Base-by-base conservation (phyloP, 2,888 invertebrate species). In the Pandemis heparana region DNA sequence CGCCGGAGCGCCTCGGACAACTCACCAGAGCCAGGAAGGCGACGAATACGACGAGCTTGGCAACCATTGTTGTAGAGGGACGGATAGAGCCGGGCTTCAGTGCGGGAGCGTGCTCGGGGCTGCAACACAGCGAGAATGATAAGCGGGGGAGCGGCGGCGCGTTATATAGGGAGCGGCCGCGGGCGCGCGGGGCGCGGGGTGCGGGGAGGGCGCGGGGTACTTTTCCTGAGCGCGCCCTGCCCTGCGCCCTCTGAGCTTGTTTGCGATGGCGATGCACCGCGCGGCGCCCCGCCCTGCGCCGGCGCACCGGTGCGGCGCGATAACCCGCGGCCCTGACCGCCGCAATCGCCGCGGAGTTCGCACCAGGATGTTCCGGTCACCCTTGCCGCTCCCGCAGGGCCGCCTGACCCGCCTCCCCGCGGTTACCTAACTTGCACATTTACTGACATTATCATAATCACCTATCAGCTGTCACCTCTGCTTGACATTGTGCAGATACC, bases 1-100 rank as follows among this genome's bases (percentile, higher is more conserved):
- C 7, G 48, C n/a, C 46, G 14, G 46, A 4, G n/a, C n/a, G 2
- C 23, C 23, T 0, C 18, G 16, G 9, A 7, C 39, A 77, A 90
- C 92, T 91, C 80, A 93, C 93, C 82, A 92, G 78, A 60, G 91
- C 92, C 81, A 92, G 72, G 85, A 88, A 89, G 81, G 89, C 89
- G 79, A 80, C 72, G 78, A 90, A 75, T n/a, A 89, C 76, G 77
- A 89, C 67, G 77, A 89, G 81, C 81, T 88, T 90, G 82, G 81
- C 82, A 78, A 86, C 84, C 90, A 91, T 92, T 75, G 79, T 83
- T 75, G 79, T 83, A 32, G 80, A 68, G 69, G 76, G 41, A 71
- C 62, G 41, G 71, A 60, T 65, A 63, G 63, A 67, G 67, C 72
- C 62, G 38, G 66, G 12, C 62, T 51, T 68, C 70, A 43, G 77